These are phyloP conservation scores for Oncorhynchus clarkii DNA, from an alignment of 2,113 vertebrate genomes.

Conservation along the genomic window DNA sequence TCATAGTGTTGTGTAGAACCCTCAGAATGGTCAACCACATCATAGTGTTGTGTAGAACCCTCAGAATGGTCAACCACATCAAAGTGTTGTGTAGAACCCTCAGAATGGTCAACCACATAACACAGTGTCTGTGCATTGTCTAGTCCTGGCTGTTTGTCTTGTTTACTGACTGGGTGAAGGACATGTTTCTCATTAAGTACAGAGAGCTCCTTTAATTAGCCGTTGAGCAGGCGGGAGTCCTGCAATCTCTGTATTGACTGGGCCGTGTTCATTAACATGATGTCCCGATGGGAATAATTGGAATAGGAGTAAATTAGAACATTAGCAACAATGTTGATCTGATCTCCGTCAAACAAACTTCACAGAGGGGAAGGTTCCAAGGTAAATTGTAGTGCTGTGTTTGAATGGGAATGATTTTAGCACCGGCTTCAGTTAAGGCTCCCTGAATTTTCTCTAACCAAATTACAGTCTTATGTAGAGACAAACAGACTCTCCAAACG, in stretches of 20 bases:
- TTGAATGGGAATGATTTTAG: not conserved
- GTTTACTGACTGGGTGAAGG: slow-evolving; percentile 21
- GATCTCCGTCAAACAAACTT: slow-evolving; percentile 2
- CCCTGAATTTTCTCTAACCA: not conserved
- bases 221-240: not conserved
- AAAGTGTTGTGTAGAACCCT: not conserved
- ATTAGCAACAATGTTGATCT: slow-evolving; percentile 3
- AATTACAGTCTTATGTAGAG: not conserved
- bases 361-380: not conserved
- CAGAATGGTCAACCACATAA: not conserved
- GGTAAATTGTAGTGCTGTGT: not conserved
- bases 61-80: not conserved
- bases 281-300: slow-evolving; percentile 6
- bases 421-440: not conserved
- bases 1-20: no score
- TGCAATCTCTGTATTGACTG: slow-evolving; percentile 19
- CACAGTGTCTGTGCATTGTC: not conserved
- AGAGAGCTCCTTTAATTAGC: slow-evolving; percentile 16
- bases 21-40: not conserved
- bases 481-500: not conserved
- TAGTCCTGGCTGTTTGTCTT: not conserved
- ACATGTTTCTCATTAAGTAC: slow-evolving; percentile 25
- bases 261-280: slow-evolving; percentile 20
- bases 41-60: not conserved
- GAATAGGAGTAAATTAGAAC: slow-evolving; percentile 13